Evolutionary conservation across 2,797 vertebrate genomes (phyloP).

Genomic region (Ceryle rudis): DNA sequence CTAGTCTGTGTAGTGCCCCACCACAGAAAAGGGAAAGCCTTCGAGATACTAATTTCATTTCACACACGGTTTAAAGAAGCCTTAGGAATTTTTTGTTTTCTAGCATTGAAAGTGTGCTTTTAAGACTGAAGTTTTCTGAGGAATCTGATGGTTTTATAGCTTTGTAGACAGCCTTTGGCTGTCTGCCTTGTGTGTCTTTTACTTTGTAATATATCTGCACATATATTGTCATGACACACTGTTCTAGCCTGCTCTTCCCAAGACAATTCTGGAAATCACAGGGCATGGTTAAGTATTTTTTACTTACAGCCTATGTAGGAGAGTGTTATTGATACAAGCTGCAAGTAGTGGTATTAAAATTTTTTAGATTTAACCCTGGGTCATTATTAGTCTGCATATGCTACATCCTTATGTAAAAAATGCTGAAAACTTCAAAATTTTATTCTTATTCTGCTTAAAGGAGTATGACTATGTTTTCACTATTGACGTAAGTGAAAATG

Average conservation of each 20-base stretch:
- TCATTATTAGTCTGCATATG: neutral
- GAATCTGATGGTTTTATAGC: neutral
- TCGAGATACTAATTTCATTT: neutral
- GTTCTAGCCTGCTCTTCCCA: neutral
- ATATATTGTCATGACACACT: rapidly evolving
- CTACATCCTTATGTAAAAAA: neutral
- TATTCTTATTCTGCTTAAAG: slow-evolving; percentile 76
- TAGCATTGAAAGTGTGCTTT: neutral
- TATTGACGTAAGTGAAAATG: slow-evolving; percentile 95
- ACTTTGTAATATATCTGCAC: neutral
- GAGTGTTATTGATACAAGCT: neutral
- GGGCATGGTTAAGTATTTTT: neutral
- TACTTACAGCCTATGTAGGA: neutral
- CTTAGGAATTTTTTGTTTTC: neutral
- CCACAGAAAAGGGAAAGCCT: neutral
- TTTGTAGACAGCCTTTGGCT: neutral
- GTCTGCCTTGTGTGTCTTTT: neutral
- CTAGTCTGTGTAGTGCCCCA: too few species aligned
- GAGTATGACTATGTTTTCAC: slow-evolving; percentile 98
- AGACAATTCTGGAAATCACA: neutral
- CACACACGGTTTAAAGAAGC: neutral
- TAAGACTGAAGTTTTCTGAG: neutral
- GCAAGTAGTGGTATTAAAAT: neutral
- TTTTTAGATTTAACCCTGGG: neutral
- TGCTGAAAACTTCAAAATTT: neutral